phyloP scores from a whole-genome alignment of 2,888 invertebrate species.

The Calephelis perditalis region DNA sequence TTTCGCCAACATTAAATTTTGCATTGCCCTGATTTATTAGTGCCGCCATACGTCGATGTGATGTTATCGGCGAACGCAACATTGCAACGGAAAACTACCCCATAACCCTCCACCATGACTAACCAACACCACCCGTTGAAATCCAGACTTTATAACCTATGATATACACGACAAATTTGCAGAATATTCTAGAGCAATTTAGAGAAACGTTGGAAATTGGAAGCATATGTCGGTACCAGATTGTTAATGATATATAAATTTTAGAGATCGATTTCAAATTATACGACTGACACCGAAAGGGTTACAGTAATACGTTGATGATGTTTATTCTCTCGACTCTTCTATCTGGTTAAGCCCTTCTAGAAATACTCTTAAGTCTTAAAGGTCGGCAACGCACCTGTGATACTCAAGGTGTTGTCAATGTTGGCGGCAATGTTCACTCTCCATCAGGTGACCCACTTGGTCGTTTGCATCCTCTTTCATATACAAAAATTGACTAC shows the following conservation, averaged over 20 bases:
- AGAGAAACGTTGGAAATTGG: slow-evolving; percentile 9
- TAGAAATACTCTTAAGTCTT: no score
- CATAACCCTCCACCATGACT: slow-evolving; percentile 13
- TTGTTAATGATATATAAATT: slow-evolving; percentile 13
- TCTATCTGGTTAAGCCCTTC: no score
- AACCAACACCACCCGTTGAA: background rate
- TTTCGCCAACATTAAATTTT: slow-evolving; percentile 34
- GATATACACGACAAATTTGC: background rate
- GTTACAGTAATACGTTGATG: background rate
- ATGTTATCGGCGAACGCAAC: slow-evolving; percentile 28
- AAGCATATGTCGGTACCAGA: slow-evolving; percentile 11
- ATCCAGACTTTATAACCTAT: background rate
- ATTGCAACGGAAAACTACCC: slow-evolving; percentile 25
- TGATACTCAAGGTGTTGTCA: no score
- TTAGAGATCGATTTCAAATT: slow-evolving; percentile 7
- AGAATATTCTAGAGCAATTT: background rate
- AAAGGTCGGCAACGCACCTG: no score
- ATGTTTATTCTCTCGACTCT: no score
- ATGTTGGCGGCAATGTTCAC: no score
- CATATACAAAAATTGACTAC: no score
- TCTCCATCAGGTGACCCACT: no score
- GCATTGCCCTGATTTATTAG: slow-evolving; percentile 54
- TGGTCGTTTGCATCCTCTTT: no score
- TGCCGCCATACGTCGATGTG: slow-evolving; percentile 22
- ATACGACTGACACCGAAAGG: slow-evolving; percentile 2